Percentiles rank a stretch among this genome's conserved stretches.
These are phyloP conservation scores for Lampris incognitus DNA, from an alignment of 2,113 vertebrate species.

Conservation along the genomic window DNA sequence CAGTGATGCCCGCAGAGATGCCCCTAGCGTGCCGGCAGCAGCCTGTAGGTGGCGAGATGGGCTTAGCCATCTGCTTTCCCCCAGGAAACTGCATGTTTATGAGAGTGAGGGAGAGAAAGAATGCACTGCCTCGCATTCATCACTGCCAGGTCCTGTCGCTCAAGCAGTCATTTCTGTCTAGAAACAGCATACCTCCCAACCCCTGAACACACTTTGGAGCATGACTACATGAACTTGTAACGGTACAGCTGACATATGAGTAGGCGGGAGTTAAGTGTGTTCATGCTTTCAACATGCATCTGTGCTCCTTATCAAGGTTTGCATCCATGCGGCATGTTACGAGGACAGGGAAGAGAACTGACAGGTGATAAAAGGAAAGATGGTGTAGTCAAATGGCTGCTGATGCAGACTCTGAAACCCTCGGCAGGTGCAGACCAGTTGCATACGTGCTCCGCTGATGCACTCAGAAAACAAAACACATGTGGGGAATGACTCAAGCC, in stretches of 20 bases:
- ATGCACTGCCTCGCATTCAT: slow-evolving; percentile 70
- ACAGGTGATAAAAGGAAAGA: slow-evolving; percentile 29
- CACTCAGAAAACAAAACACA: slow-evolving; percentile 75
- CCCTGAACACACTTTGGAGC: slow-evolving; percentile 15
- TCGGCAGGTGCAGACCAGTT: slow-evolving; percentile 66
- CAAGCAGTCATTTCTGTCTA: slow-evolving; percentile 16
- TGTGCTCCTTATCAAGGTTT: slow-evolving; percentile 45
- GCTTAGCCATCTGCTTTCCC: slow-evolving; percentile 83
- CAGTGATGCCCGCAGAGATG: slow-evolving; percentile 62
- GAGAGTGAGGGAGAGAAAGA: slow-evolving; percentile 69
- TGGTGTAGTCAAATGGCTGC: slow-evolving; percentile 42
- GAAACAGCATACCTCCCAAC: slow-evolving; percentile 37
- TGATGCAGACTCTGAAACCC: slow-evolving; percentile 57
- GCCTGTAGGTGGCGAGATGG: slow-evolving; percentile 81
- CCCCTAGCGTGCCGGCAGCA: slow-evolving; percentile 64
- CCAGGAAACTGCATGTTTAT: slow-evolving; percentile 77
- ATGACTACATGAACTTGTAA: slow-evolving; percentile 28
- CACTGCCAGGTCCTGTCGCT: slow-evolving; percentile 65
- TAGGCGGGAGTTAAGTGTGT: slow-evolving; percentile 39
- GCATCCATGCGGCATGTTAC: slow-evolving; percentile 48
- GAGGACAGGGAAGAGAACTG: slow-evolving; percentile 24
- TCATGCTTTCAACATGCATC: slow-evolving; percentile 70
- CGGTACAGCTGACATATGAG: slow-evolving; percentile 46
- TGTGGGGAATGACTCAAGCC: slow-evolving; percentile 77
- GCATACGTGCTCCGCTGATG: slow-evolving; percentile 69